These are phyloP conservation scores for Merodon equestris DNA, from an alignment of 2,888 invertebrate species.

Conservation along the genomic window DNA sequence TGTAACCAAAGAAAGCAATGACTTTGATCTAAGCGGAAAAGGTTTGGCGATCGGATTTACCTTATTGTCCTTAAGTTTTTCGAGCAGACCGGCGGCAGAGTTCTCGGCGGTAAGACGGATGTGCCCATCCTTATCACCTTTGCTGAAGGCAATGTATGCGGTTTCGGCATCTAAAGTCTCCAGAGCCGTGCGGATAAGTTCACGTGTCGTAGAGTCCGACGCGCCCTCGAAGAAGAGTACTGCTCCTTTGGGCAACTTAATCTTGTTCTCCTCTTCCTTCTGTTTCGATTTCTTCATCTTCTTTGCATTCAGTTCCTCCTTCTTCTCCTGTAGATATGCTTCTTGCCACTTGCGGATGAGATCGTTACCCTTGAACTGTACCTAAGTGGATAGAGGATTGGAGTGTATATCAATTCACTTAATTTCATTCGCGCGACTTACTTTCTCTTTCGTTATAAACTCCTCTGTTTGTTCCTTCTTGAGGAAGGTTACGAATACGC, in stretches of 20 bases:
- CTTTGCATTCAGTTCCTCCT: conserved; percentile 80
- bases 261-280: conserved; percentile 76
- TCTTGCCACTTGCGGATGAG: conserved; percentile 86
- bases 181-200: conserved; percentile 87
- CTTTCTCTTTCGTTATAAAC: conserved; percentile 85
- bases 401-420: not conserved
- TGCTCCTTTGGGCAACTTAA: conserved; percentile 84
- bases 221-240: conserved; percentile 85
- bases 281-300: conserved; percentile 76
- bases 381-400: conserved; percentile 53
- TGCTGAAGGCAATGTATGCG: conserved; percentile 87
- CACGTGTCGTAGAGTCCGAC: conserved; percentile 82
- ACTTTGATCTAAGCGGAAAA: conserved; percentile 69
- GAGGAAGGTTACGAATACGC: conserved; percentile 93
- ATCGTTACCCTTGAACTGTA: conserved; percentile 85
- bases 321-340: conserved; percentile 84
- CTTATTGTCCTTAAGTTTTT: conserved; percentile 83
- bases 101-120: conserved; percentile 86
- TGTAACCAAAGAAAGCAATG: conserved; percentile 71
- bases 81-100: conserved; percentile 83
- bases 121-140: conserved; percentile 86
- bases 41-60: no score
- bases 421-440: conserved; percentile 41
- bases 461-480: conserved; percentile 89
- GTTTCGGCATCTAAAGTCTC: conserved; percentile 79